These are phyloP conservation scores for Sebastes itinus DNA, from an alignment of 2,797 vertebrate species.

Conservation along the genomic window DNA sequence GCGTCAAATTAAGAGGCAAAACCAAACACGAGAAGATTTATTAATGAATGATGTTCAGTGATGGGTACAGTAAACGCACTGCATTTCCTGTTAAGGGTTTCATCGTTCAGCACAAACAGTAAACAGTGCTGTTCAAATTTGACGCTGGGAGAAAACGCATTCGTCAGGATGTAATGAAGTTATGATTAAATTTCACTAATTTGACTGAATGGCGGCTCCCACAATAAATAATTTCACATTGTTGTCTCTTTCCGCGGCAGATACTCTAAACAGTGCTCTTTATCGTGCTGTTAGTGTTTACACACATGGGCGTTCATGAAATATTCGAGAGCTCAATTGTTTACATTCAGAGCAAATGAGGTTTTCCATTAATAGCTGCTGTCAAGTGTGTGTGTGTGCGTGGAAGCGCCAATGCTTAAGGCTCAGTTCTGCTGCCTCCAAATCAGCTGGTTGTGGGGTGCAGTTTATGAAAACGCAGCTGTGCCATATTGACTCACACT, in stretches of 20 bases:
- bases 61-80: slow-evolving; percentile 26
- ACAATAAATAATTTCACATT: slow-evolving; percentile 58
- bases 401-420: slow-evolving; percentile 41
- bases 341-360: slow-evolving; percentile 76
- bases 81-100: slow-evolving; percentile 6
- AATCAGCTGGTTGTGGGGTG: slow-evolving; percentile 49
- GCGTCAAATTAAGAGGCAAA: slow-evolving; percentile 52
- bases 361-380: slow-evolving; percentile 74
- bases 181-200: slow-evolving; percentile 61
- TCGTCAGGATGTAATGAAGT: slow-evolving; percentile 54
- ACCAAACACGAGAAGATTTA: slow-evolving; percentile 35
- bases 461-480: slow-evolving; percentile 38
- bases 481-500: slow-evolving; percentile 27
- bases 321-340: slow-evolving; percentile 72
- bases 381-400: slow-evolving; percentile 59
- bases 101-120: slow-evolving; percentile 9
- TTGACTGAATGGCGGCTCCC: slow-evolving; percentile 57
- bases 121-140: slow-evolving; percentile 43
- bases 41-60: slow-evolving; percentile 63
- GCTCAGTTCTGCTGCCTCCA: slow-evolving; percentile 50
- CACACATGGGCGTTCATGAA: slow-evolving; percentile 66
- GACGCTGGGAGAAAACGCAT: slow-evolving; percentile 34
- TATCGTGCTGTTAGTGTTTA: slow-evolving; percentile 65
- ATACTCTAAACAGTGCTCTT: slow-evolving; percentile 59
- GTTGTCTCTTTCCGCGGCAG: slow-evolving; percentile 45